These are phyloP conservation scores for Hydriomena furcata DNA, from an alignment of 2,888 invertebrate genomes.

Conservation along the genomic window DNA sequence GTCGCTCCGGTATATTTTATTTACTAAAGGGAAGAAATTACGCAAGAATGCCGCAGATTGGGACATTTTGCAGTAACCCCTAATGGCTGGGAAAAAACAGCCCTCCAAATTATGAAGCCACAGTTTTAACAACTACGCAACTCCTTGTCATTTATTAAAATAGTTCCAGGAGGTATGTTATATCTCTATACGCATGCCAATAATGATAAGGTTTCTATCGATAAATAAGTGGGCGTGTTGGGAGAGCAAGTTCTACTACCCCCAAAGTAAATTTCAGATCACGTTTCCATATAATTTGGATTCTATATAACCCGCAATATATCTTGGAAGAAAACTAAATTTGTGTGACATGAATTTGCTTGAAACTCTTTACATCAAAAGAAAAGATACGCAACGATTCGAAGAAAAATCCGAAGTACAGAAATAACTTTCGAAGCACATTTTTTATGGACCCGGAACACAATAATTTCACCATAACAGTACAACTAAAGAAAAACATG, in stretches of 20 bases:
- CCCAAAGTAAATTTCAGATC: constrained; percentile 11
- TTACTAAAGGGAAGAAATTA: constrained; percentile 23
- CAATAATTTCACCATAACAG: constrained; percentile 26
- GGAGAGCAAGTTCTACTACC: constrained; percentile 9
- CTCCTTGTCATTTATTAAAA: not conserved
- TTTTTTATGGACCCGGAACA: constrained; percentile 23
- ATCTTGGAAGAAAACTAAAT: not conserved
- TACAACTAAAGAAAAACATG: constrained; percentile 26
- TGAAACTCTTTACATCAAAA: not conserved
- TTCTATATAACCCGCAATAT: not conserved
- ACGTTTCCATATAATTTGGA: constrained; percentile 17
- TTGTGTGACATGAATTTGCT: not conserved
- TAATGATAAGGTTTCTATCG: constrained; percentile 15
- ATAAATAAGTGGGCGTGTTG: constrained; percentile 21
- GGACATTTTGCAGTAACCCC: not conserved
- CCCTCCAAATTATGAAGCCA: not conserved
- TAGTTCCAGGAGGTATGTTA: not conserved
- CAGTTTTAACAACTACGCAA: not conserved
- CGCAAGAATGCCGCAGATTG: constrained; percentile 10
- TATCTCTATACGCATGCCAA: not conserved
- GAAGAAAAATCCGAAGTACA: constrained; percentile 10
- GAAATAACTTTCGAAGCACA: constrained; percentile 19
- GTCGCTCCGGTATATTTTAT: constrained; percentile 31
- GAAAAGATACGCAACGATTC: not conserved
- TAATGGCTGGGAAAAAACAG: constrained; percentile 22